Evolutionary conservation across 2,113 vertebrate genomes (phyloP).

Genomic region (Danionella cerebrum): DNA sequence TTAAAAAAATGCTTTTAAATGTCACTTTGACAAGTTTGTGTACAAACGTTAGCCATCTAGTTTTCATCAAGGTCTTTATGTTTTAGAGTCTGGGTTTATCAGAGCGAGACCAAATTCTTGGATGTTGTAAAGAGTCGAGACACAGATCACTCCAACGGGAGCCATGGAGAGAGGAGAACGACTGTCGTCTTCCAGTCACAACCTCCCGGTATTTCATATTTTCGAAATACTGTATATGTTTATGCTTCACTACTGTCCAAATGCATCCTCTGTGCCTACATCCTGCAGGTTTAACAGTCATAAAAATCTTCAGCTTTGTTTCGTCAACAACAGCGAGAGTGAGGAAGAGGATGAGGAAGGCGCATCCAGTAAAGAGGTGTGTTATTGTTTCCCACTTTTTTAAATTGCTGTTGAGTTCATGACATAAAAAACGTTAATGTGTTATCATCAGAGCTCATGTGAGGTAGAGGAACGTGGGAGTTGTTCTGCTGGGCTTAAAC

Average conservation of each 20-base stretch:
- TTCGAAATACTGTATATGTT: no score
- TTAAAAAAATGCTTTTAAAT: no score
- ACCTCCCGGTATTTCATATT: slow-evolving; percentile 34
- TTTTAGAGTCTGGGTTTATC: slow-evolving; percentile 19
- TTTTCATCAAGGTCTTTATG: background rate
- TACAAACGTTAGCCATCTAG: no score
- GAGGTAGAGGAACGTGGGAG: slow-evolving; percentile 31
- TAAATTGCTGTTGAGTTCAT: background rate
- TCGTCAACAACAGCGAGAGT: slow-evolving; percentile 47
- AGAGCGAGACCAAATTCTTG: slow-evolving; percentile 11
- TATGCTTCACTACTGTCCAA: background rate
- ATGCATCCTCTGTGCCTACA: background rate
- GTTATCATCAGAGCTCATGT: slow-evolving; percentile 40
- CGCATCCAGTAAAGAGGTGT: slow-evolving; percentile 28
- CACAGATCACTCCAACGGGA: slow-evolving; percentile 13
- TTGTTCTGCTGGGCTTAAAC: slow-evolving; percentile 50
- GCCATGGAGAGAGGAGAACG: slow-evolving; percentile 11
- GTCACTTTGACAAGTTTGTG: no score
- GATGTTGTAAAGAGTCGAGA: slow-evolving; percentile 19
- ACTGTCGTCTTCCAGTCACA: slow-evolving; percentile 29
- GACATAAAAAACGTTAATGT: background rate
- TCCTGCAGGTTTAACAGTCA: slow-evolving; percentile 39
- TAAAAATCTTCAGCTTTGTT: slow-evolving; percentile 49
- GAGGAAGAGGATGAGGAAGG: slow-evolving; percentile 41
- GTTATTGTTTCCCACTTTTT: background rate